Conservation (phyloP, 2,888 invertebrate species). For the Aphodius sticticus region DNA sequence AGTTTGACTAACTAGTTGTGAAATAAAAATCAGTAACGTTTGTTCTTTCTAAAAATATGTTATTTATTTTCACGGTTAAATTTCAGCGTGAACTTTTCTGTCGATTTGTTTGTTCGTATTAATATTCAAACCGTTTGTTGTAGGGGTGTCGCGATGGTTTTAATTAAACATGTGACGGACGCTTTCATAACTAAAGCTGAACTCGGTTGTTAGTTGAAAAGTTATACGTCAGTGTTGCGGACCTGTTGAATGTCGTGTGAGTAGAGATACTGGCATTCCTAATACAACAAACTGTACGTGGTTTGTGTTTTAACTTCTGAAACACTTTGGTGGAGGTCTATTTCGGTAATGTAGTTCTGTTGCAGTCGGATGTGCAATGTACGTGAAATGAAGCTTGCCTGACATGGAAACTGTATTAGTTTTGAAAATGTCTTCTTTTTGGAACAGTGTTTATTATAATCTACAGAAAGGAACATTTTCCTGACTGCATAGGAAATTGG, state of each 20-base stretch:
- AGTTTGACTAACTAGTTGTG: no score
- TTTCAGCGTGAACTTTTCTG: background rate
- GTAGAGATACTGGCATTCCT: background rate
- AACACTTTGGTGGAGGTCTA: background rate
- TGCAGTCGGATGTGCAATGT: background rate
- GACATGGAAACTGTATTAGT: background rate
- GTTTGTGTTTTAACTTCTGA: background rate
- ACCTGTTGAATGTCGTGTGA: background rate
- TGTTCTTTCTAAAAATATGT: no score
- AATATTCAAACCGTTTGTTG: background rate
- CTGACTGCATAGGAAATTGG: no score
- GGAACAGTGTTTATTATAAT: no score
- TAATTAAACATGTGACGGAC: background rate
- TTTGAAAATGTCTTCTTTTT: no score
- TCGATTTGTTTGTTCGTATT: background rate
- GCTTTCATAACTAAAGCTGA: background rate
- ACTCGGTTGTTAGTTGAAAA: background rate
- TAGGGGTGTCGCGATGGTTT: background rate
- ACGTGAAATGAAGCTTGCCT: background rate
- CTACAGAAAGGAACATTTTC: no score
- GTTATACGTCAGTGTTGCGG: background rate
- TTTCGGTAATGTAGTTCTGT: background rate
- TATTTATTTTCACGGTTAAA: no score
- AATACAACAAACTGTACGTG: background rate
- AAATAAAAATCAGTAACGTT: no score